These are phyloP conservation scores for Garrulus glandarius DNA, from an alignment of 2,797 vertebrate genomes.

Conservation along the genomic window DNA sequence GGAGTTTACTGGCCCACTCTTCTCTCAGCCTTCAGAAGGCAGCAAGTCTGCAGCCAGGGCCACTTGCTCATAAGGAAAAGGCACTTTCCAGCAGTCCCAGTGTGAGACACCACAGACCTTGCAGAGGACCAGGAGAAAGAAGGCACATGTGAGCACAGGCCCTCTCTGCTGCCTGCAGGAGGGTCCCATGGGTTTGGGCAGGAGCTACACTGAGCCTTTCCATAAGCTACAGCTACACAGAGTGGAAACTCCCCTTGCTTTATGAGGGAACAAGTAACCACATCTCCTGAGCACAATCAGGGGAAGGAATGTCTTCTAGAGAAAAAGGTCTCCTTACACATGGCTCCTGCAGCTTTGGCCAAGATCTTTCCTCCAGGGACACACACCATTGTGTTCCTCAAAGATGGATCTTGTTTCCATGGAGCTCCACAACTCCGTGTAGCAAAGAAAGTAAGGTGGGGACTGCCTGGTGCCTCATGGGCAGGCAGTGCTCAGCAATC, in stretches of 20 bases:
- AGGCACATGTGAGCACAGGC: rapidly evolving
- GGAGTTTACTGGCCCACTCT: neutral
- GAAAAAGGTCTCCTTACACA: neutral
- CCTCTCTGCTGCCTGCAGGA: neutral
- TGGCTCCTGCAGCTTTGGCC: neutral
- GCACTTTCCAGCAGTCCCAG: neutral
- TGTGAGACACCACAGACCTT: neutral
- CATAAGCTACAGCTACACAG: neutral
- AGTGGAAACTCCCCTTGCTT: neutral
- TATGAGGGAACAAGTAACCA: neutral
- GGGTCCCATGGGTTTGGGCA: neutral
- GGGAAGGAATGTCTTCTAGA: neutral
- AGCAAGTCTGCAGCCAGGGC: neutral
- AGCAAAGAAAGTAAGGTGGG: neutral
- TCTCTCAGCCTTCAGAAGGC: neutral
- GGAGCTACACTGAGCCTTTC: neutral
- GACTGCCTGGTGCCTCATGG: neutral
- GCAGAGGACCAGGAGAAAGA: neutral
- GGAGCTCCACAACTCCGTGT: rapidly evolving
- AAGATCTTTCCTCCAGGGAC: neutral
- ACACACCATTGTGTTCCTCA: neutral
- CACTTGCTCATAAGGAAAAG: neutral
- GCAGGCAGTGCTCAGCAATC: neutral
- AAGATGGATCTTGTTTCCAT: neutral
- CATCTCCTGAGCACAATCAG: neutral